Evolutionary conservation across 2,797 vertebrate species (phyloP), one percentile per base, ranked within the genome.

Genomic region (Chanos chanos): DNA sequence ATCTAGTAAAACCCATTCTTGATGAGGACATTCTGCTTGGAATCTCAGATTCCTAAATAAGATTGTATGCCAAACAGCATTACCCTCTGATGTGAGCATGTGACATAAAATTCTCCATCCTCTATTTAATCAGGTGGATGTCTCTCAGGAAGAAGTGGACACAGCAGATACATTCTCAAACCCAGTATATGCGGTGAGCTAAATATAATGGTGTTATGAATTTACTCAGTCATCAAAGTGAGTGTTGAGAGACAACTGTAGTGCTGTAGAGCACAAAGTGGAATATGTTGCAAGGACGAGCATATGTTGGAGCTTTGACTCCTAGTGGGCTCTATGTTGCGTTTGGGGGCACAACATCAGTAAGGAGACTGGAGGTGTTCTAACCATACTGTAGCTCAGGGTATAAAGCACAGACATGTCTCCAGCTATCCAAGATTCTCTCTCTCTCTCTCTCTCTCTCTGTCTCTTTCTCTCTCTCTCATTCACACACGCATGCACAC

Each of bases 171-270:
- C 68, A 43, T 77, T 85, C 30, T 53, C 64, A 63, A 86, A 84
- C 52, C 73, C 79, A 3, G 22, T 51, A 4, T 84, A 79, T 70
- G 43, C 27, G 49, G 75, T 82, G 55, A 81, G 83, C 76, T 57
- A 52, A 56, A 44, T 8, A 45, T 18, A 47, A 40, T 48, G 25
- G 30, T 15, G 18, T 2, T 25, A 13, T 27, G 8, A 49, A 60
- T 9, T 16, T 25, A 9, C 48, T n/a, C 24, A 22, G 45, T 37
- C 18, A 37, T 39, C 9, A 39, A 33, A 39, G 15, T 49, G 44
- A 5, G 25, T 3, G 5, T 24, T 28, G 7, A 28, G 28, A 28
- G 27, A 28, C 28, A 28, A 27, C 27, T 18, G 37, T 7, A 18
- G 2, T 8, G 18, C 33, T 21, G 41, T 33, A 10, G 13, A 33